These are phyloP conservation scores for Tetragonula carbonaria DNA, from an alignment of 2,888 invertebrate genomes.

Conservation along the genomic window DNA sequence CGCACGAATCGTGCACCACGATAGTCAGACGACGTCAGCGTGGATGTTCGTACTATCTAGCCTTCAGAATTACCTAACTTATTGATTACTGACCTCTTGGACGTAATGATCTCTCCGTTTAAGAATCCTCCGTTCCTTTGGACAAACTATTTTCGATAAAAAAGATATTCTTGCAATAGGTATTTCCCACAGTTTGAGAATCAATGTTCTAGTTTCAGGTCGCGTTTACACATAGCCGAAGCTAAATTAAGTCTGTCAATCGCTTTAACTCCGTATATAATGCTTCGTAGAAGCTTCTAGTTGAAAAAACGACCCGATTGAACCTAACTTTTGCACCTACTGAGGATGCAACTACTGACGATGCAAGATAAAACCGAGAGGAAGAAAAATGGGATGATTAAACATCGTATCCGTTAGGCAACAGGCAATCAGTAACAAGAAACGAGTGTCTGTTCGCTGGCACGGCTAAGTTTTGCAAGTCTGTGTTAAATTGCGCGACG, in stretches of 20 bases:
- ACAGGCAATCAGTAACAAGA: conserved; percentile 1
- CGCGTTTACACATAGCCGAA: background rate
- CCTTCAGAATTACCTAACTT: background rate
- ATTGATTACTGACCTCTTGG: background rate
- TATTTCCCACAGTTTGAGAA: background rate
- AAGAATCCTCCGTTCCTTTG: background rate
- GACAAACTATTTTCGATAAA: background rate
- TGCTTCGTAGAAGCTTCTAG: background rate
- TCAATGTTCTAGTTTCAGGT: background rate
- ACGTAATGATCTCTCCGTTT: background rate
- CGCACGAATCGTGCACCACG: conserved; percentile 55
- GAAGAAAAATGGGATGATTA: background rate
- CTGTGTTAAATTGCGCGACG: conserved; percentile 10
- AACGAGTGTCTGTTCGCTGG: conserved; percentile 36
- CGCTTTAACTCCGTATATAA: background rate
- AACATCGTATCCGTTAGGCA: conserved; percentile 15
- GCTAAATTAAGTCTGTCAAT: background rate
- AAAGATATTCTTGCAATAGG: background rate
- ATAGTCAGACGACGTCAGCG: conserved; percentile 8
- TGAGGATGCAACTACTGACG: too few species aligned
- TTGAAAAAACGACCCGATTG: background rate
- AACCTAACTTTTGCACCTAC: background rate
- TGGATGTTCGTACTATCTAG: background rate
- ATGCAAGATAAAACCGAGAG: background rate
- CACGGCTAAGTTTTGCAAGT: conserved; percentile 40